phyloP scores from a whole-genome alignment of 2,113 vertebrate genomes.

The Syrmaticus mikado region DNA sequence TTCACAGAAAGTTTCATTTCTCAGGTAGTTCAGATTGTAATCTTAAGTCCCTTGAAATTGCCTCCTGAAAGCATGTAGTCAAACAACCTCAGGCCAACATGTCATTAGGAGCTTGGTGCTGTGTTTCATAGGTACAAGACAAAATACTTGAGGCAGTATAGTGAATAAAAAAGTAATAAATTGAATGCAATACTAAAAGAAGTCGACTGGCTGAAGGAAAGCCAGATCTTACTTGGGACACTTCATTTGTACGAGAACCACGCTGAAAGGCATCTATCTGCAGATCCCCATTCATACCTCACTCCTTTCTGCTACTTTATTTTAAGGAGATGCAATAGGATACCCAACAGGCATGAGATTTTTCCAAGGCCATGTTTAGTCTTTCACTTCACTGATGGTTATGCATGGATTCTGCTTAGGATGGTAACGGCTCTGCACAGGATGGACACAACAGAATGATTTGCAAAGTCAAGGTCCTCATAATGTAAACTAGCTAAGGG shows the following conservation, averaged over 20 bases:
- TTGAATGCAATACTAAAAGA: not conserved
- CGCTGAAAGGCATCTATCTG: not conserved
- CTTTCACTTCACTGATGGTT: not conserved
- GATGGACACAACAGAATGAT: not conserved
- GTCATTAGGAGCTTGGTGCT: not conserved
- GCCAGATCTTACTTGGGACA: not conserved
- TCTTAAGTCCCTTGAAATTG: not conserved
- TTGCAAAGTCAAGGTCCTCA: not conserved
- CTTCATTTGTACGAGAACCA: not conserved
- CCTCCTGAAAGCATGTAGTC: not conserved
- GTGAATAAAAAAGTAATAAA: not conserved
- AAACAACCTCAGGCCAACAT: not conserved
- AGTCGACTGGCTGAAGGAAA: not conserved
- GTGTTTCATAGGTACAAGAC: not conserved
- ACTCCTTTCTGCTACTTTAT: not conserved
- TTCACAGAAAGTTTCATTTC: not conserved
- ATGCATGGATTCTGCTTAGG: not conserved
- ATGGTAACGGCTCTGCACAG: fast-evolving
- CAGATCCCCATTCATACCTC: not conserved
- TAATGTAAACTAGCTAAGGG: not conserved
- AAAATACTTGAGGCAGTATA: not conserved
- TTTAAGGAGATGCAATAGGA: not conserved
- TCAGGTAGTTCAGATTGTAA: not conserved
- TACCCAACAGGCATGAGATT: not conserved
- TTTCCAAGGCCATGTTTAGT: not conserved